A percentile compares a stretch with the other conserved stretches of the same genome.
These are phyloP conservation scores for Trichomycterus rosablanca DNA, from an alignment of 2,113 vertebrate genomes.

Conservation along the genomic window DNA sequence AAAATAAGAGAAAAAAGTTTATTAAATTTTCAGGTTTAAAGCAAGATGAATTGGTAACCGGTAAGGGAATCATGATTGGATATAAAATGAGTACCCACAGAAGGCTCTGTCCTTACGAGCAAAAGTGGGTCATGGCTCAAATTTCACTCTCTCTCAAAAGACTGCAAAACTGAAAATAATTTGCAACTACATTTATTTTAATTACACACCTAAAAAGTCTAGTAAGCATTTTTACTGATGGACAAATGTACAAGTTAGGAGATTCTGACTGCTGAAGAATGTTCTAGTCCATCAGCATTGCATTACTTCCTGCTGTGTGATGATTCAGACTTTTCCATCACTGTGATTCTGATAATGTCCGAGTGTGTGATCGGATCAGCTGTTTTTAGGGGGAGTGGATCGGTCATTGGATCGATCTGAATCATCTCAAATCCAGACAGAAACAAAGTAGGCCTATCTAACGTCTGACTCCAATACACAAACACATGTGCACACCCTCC, in stretches of 20 bases:
- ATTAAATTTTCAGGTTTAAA: too few relatives aligned
- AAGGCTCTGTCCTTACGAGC: too few relatives aligned
- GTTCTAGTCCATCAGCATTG: slow-evolving; percentile 12
- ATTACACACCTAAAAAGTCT: too few relatives aligned
- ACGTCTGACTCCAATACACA: neutral
- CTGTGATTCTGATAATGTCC: neutral
- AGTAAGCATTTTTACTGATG: too few relatives aligned
- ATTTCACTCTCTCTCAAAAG: too few relatives aligned
- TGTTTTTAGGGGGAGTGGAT: slow-evolving; percentile 52
- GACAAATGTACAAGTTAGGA: slow-evolving; percentile 6
- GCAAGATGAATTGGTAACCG: too few relatives aligned
- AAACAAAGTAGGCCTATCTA: slow-evolving; percentile 55
- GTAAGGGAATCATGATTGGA: too few relatives aligned
- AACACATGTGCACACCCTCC: slow-evolving; percentile 30
- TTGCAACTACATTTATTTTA: too few relatives aligned
- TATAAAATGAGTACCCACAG: too few relatives aligned
- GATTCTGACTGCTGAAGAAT: neutral
- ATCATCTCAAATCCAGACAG: slow-evolving; percentile 55
- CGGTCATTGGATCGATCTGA: slow-evolving; percentile 56
- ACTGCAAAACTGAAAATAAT: too few relatives aligned
- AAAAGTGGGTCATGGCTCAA: too few relatives aligned
- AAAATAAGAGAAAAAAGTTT: too few relatives aligned
- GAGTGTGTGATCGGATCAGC: slow-evolving; percentile 40
- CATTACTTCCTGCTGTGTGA: neutral
- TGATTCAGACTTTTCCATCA: slow-evolving; percentile 9